These are phyloP conservation scores for Orthonychiurus folsomi DNA, from an alignment of 2,888 invertebrate species.

Conservation along the genomic window DNA sequence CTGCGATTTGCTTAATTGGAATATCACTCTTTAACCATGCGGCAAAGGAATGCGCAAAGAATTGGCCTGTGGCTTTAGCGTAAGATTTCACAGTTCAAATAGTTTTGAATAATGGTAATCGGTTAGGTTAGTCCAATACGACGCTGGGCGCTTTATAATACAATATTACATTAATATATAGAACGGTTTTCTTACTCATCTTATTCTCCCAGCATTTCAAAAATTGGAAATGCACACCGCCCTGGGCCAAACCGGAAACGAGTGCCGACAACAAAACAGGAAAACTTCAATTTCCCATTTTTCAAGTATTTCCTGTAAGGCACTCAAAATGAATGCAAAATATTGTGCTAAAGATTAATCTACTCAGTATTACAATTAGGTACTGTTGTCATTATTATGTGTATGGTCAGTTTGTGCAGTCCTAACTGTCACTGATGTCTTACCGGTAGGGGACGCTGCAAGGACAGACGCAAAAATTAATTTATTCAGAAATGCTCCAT, in stretches of 20 bases:
- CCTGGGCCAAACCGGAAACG: too few relatives aligned
- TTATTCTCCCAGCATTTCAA: too few relatives aligned
- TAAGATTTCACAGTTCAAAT: too few relatives aligned
- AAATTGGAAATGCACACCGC: too few relatives aligned
- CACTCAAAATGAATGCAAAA: constrained; percentile 38
- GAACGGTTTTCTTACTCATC: too few relatives aligned
- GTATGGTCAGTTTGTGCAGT: constrained; percentile 68
- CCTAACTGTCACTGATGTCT: constrained; percentile 55
- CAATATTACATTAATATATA: too few relatives aligned
- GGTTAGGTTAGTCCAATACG: too few relatives aligned
- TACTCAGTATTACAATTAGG: constrained; percentile 48
- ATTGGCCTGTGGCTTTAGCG: constrained; percentile 47
- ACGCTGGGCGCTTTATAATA: too few relatives aligned
- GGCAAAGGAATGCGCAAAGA: constrained; percentile 44
- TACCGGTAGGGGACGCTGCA: constrained; percentile 58
- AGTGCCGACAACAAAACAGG: too few relatives aligned
- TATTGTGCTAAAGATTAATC: neutral
- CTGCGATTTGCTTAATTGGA: constrained; percentile 48
- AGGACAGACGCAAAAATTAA: constrained; percentile 62
- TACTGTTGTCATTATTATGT: constrained; percentile 61
- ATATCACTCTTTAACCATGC: constrained; percentile 47
- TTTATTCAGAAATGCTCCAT: constrained; percentile 61
- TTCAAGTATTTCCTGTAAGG: constrained; percentile 72
- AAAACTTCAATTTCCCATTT: constrained; percentile 64
- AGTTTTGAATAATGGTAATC: too few relatives aligned